Evolutionary conservation across 2,113 vertebrate species (phyloP), one percentile per base, ranked within the genome.

Genomic region (Anser cygnoides): DNA sequence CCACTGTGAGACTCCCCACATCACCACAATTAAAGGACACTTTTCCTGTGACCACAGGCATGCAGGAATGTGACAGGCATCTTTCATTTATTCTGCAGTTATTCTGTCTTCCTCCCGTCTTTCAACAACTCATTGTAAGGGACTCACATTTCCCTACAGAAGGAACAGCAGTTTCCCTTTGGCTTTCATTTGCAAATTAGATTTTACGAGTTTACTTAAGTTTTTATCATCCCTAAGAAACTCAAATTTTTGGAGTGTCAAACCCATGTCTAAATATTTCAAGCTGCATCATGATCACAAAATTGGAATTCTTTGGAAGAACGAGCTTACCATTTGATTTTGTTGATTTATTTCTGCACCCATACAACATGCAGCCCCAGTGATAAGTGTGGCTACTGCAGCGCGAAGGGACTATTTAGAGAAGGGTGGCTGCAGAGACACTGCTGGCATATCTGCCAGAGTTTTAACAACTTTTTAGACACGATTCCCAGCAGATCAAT

Each of bases 401-500:
- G 80, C 25, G 65, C 67, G 66, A 81, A 73, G 54, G 13, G 10
- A 35, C 71, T 95, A 66, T 89, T 88, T 81, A 87, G 87, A 91
- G 88, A 37, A n/a, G 28, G 2, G 46, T 31, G 29, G 35, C 35
- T 85, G 17, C 13, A 25, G 44, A 66, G 41, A 63, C 43, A 31
- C 59, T 91, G 74, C 50, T 68, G 21, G 37, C 41, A 0, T 73
- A 87, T 4, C 81, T 80, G 43, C 46, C 55, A 39, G 33, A 84
- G 55, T 83, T 95, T 70, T 68, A 95, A 52, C 50, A 90, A 92
- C 83, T 93, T 88, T 57, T 80, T 15, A 77, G 35, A 92, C 79
- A 31, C 13, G 5, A 15, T 78, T 74, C 6, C 59, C 0, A 68
- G 13, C 5, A 26, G 22, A 86, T 71, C 50, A 73, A n/a, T 22